phyloP scores from a whole-genome alignment of 30 jellyfish, hydroid and myxozoan species.

The Cassiopea andromeda region DNA sequence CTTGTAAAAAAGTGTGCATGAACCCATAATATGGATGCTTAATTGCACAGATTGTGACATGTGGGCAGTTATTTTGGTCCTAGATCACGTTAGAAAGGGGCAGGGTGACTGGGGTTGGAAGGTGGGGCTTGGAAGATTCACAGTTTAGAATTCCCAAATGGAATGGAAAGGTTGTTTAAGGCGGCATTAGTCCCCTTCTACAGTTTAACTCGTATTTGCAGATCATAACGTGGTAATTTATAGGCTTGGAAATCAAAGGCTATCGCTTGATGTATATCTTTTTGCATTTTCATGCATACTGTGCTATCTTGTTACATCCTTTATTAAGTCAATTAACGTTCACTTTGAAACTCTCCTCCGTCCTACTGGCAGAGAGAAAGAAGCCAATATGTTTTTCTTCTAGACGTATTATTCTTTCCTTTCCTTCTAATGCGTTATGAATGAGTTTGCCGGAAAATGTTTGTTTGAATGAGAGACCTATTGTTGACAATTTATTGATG shows the following conservation, averaged over 20 bases:
- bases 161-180: too few relatives aligned
- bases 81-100: too few relatives aligned
- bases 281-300: not conserved
- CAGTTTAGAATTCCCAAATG: too few relatives aligned
- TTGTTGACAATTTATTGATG: slow-evolving; percentile 11
- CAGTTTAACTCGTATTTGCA: too few relatives aligned
- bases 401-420: not conserved
- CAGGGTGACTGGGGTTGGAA: too few relatives aligned
- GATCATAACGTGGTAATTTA: too few relatives aligned
- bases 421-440: not conserved
- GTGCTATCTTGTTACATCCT: slow-evolving; percentile 2
- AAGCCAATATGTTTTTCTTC: not conserved
- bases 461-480: slow-evolving; percentile 4
- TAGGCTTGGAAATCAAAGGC: not conserved
- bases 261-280: not conserved
- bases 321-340: not conserved
- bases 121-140: too few relatives aligned
- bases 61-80: too few relatives aligned
- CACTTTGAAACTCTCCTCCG: slow-evolving; percentile 30
- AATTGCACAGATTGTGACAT: too few relatives aligned
- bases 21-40: too few relatives aligned
- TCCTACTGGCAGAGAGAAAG: not conserved
- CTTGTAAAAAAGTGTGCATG: too few relatives aligned
- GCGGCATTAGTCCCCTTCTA: too few relatives aligned
- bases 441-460: slow-evolving; percentile 11